Evolutionary conservation across 2,888 invertebrate genomes (phyloP), one percentile per base, ranked within the genome.

Genomic region (Nysson spinosus): DNA sequence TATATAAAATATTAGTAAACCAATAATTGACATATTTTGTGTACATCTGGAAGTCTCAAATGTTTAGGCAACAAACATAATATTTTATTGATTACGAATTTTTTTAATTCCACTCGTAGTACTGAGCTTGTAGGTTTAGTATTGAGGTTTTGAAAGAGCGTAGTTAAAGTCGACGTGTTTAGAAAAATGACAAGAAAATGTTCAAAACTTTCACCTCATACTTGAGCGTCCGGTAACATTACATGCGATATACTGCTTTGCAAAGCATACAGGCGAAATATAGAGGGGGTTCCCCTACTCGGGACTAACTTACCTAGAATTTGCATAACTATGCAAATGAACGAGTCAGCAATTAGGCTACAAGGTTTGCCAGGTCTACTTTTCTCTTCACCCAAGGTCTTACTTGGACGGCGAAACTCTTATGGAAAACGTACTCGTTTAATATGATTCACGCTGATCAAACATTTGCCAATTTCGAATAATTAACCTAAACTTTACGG

Each of bases 241-340:
- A 26, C 12, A 28, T 26, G 46, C 30, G 11, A 20, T 46, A 52
- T 56, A 57, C 24, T 42, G 30, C 32, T 12, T 49, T 32, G 63
- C 34, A 56, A 63, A 57, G 30, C 34, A 50, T 57, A 57, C 32
- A 43, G 46, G 34, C 49, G 44, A 58, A 58, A 56, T 37, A 9
- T 35, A 12, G 54, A 22, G 40, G 46, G 40, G 32, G 14, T 4
- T 6, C 14, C 14, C 34, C 34, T 16, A 3, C 34, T 34, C 34
- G 12, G 34, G 5, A 34, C 16, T 34, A 34, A 14, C 34, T 34
- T 34, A 9, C 44, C 40, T 22, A 30, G 39, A 35, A 78, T 80
- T 80, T 77, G 67, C 81, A 79, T 80, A 81, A 80, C 74, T 67
- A 77, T 78, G 76, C 69, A 79, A 77, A 79, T 71, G 69, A 34